Conservation (phyloP, 2,113 vertebrate genomes). For the Leucosticte australis region DNA sequence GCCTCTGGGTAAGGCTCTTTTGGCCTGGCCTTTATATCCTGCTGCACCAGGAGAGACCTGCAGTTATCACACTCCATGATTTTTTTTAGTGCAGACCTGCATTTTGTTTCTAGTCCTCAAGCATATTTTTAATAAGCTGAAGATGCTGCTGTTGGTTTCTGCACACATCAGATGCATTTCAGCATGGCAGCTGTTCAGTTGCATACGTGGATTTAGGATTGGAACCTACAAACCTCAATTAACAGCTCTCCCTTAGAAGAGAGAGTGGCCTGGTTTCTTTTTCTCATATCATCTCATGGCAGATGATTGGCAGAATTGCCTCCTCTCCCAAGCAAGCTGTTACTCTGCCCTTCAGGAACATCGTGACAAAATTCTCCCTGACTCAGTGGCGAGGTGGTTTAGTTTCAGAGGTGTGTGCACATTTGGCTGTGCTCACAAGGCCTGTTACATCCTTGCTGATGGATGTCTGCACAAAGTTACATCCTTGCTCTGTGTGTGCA, state of each 20-base stretch:
- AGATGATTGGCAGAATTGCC: neutral
- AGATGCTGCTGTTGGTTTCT: neutral
- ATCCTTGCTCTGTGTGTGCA: neutral
- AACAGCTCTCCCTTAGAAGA: constrained; percentile 19
- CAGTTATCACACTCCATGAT: rapidly evolving
- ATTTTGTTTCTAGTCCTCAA: neutral
- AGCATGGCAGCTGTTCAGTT: neutral
- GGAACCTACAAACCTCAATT: constrained; percentile 22
- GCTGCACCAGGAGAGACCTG: neutral
- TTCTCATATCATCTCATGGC: neutral
- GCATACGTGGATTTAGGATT: neutral
- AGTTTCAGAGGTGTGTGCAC: neutral
- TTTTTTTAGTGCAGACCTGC: neutral
- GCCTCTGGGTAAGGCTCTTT: neutral
- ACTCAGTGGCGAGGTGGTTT: neutral
- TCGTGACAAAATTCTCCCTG: neutral
- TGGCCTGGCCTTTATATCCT: rapidly evolving
- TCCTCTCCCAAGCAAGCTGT: neutral
- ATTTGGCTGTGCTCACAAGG: neutral
- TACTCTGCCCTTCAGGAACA: constrained; percentile 29
- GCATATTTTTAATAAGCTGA: neutral
- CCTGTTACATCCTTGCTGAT: neutral
- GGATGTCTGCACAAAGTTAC: neutral
- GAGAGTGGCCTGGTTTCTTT: constrained; percentile 32
- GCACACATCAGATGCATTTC: neutral